Base-by-base conservation (phyloP, 1,140 invertebrate species). In the Philaenus spumarius region DNA sequence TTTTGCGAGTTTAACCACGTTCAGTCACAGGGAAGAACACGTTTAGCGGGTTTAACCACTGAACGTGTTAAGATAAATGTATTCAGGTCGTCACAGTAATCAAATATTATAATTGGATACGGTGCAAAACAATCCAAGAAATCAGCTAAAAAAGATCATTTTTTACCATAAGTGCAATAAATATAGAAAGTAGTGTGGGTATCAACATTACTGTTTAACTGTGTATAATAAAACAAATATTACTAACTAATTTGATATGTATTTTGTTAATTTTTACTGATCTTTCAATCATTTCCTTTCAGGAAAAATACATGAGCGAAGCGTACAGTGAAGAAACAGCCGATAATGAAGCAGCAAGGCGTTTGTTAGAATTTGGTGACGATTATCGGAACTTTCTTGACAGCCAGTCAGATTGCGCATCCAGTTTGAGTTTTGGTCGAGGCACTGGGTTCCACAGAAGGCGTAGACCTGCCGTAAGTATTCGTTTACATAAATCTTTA, bases 231-330 rank as follows among this genome's bases (percentile, higher is more conserved):
- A n/a, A n/a, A n/a, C n/a, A n/a, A n/a, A n/a, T n/a, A n/a, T n/a
- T n/a, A n/a, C n/a, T n/a, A n/a, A n/a, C n/a, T n/a, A n/a, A n/a
- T n/a, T n/a, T n/a, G n/a, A n/a, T n/a, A n/a, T n/a, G n/a, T n/a
- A n/a, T n/a, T n/a, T n/a, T n/a, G n/a, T n/a, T n/a, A n/a, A n/a
- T n/a, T n/a, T n/a, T n/a, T n/a, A n/a, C n/a, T n/a, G n/a, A n/a
- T n/a, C n/a, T 40, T 62, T 63, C 48, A 65, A 66, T n/a, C n/a
- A n/a, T 66, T 70, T 69, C 64, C 72, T 72, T 73, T 50, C 69
- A 91, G 87, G 90, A 93, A 72, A 92, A 92, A 71, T 94, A 95
- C 71, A 83, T 90, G 71, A 93, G 90, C 58, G 92, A 94, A 69
- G 82, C 90, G 15, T 94, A 94, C 70, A 93, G 90, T 58, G 92